These are phyloP conservation scores for Pyrocephalus nanus DNA, from an alignment of 2,797 vertebrate species.

Conservation along the genomic window DNA sequence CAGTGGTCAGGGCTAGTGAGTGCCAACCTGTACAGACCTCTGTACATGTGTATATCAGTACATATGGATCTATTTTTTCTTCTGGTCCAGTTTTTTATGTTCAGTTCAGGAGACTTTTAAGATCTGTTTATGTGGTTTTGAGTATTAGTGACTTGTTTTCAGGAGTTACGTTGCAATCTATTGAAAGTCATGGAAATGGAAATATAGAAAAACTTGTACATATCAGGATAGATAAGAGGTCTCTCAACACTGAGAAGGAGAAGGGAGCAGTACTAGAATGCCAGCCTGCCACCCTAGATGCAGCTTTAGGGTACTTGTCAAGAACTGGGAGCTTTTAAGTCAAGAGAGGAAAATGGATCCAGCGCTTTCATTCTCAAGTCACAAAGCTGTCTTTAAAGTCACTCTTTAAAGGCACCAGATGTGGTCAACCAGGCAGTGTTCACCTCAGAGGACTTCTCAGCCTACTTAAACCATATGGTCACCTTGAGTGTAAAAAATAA, in stretches of 20 bases:
- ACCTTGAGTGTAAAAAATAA: neutral
- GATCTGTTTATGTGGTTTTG: neutral
- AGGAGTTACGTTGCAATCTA: neutral
- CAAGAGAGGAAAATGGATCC: neutral
- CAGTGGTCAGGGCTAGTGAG: neutral
- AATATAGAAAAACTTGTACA: fast-evolving
- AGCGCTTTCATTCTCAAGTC: neutral
- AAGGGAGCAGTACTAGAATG: neutral
- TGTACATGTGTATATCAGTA: neutral
- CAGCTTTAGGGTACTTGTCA: neutral
- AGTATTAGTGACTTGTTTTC: neutral
- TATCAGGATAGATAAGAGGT: neutral
- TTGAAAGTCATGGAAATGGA: neutral
- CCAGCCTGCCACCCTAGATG: neutral
- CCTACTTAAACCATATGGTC: neutral
- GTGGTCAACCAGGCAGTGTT: neutral
- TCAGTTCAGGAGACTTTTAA: neutral
- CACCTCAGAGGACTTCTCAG: neutral
- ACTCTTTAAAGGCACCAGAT: neutral
- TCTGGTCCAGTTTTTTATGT: neutral
- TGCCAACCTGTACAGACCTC: neutral
- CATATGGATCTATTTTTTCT: neutral
- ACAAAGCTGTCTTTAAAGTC: neutral
- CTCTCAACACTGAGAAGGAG: neutral
- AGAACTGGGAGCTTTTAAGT: neutral